These are phyloP conservation scores for Tragelaphus imberbis DNA, from an alignment of 2,113 vertebrate genomes.

Conservation along the genomic window DNA sequence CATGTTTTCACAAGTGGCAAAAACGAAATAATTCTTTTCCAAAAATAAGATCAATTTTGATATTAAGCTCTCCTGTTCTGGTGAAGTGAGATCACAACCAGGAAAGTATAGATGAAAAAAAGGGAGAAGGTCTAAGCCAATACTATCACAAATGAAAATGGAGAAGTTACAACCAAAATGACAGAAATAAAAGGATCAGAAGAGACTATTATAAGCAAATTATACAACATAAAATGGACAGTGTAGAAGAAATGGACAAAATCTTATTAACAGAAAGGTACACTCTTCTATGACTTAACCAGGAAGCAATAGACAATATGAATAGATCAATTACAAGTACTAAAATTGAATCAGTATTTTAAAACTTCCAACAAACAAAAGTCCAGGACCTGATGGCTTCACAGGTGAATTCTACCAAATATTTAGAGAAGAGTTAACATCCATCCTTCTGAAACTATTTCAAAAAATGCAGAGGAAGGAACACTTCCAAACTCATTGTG, in stretches of 20 bases:
- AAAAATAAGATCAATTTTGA: not conserved
- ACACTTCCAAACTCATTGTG: too few relatives aligned
- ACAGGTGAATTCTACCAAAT: too few relatives aligned
- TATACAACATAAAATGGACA: not conserved
- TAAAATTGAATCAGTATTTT: too few relatives aligned
- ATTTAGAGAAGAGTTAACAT: too few relatives aligned
- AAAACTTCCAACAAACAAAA: too few relatives aligned
- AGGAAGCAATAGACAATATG: too few relatives aligned
- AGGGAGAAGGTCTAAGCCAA: not conserved
- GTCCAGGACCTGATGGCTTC: too few relatives aligned
- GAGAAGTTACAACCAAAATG: not conserved
- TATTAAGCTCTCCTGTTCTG: not conserved
- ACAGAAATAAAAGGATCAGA: not conserved
- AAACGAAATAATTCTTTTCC: not conserved
- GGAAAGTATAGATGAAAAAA: not conserved
- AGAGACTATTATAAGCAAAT: not conserved
- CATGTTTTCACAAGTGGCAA: not conserved
- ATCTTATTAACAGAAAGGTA: not conserved
- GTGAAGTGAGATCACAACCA: not conserved
- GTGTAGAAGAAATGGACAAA: not conserved
- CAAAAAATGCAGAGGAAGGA: too few relatives aligned
- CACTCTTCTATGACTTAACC: not conserved
- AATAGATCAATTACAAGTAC: too few relatives aligned
- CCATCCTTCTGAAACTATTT: too few relatives aligned
- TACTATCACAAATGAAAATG: not conserved